Base-by-base conservation (phyloP, 2,888 invertebrate species). In the Trichacis sp. region DNA sequence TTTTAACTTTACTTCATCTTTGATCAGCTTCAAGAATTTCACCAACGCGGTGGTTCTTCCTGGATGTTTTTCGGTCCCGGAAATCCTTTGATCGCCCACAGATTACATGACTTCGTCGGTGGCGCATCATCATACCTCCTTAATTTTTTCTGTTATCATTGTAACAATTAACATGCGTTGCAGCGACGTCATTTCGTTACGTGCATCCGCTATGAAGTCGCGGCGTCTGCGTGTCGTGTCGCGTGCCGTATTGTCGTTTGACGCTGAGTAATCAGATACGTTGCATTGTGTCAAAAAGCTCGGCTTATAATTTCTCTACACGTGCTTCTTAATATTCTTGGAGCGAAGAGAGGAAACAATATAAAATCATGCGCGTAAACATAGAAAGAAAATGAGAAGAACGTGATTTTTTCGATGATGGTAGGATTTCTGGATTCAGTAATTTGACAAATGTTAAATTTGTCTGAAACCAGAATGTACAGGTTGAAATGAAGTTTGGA, bases 121-220 rank as follows among this genome's bases (percentile, higher is more conserved):
- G 54, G 12, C 45, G 48, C 48, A 46, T 63, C 62, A 46, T 33
- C 50, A 52, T 55, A 11, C 11, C 9, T 11, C 4, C 19, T 43
- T 43, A 11, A 6, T 11, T 15, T 42, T 19, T 36, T 38, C 50
- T 59, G 53, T 62, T 60, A 60, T 56, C 57, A 60, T 60, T 57
- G 33, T 36, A 46, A 67, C 59, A 57, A 64, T 68, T 68, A 64
- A 38, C 53, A 70, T 70, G 69, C 69, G 52, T 52, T 56, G 60
- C 63, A 43, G 55, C 33, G 19, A 53, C 55, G 46, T 63, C 59
- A 49, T 69, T 57, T 56, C 64, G 53, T 63, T 63, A 64, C 62
- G 56, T 61, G 69, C 69, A 69, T 69, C 58, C 55, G 46, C 62
- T 67, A 69, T 69, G 69, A 67, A 69, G 63, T 51, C 36, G 48